Evolutionary conservation across 1,140 invertebrate species (phyloP), one percentile per base, ranked within the genome.

Genomic region (Nasonia vitripennis): DNA sequence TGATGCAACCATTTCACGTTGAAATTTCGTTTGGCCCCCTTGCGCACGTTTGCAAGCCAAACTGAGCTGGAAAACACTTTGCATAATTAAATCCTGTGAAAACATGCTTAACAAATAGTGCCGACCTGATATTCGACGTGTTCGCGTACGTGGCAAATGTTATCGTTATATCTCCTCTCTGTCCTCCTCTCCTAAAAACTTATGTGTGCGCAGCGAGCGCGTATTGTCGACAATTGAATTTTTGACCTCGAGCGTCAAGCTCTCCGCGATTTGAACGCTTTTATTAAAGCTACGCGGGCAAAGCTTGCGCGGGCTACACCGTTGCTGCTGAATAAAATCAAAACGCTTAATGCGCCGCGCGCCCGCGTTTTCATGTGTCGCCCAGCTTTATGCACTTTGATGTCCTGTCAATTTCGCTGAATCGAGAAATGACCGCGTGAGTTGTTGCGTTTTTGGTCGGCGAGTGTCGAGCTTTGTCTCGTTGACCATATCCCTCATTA

Each of bases 321-420:
- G n/a, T 2, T 12, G 41, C 41, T 45, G 37, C 41, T 9, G n/a
- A 51, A 51, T 77, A 48, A 77, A 77, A 77, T 51, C 41, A 77
- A 77, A 48, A 77, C 37, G 41, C n/a, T 77, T 77, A 77, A 77
- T 77, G 37, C n/a, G 7, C 14, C 74, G 37, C 17, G 41, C 41
- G 34, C 34, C 34, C 34, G 55, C 17, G 45, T 77, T 77, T 77
- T 48, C 37, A 45, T 14, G 74, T 51, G 14, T 77, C 74, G 41
- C 17, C 27, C 20, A 17, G 41, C 74, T 77, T 77, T 77, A 51
- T 77, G 74, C 71, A 86, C 81, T 84, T 87, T 85, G 86, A 75
- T 77, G 9, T 77, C 20, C 37, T 41, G 41, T 77, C 37, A 77
- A 77, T 77, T 74, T 77, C 20, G 20, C n/a, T 45, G 20, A 77